These are phyloP conservation scores for Xestia c-nigrum DNA, from an alignment of 2,888 invertebrate species.

Conservation along the genomic window DNA sequence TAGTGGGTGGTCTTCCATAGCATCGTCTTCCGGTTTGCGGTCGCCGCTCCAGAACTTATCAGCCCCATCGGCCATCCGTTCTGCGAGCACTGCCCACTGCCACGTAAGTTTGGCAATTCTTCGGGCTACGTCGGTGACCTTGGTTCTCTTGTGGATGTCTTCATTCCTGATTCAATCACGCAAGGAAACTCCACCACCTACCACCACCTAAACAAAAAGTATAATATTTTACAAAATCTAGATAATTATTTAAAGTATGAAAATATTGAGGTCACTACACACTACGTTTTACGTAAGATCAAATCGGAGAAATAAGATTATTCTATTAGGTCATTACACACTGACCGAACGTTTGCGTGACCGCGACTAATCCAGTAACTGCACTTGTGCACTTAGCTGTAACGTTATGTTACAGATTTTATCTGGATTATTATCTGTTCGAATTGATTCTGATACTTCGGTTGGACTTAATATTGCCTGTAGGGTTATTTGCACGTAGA, in stretches of 20 bases:
- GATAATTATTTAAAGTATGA: conserved; percentile 15
- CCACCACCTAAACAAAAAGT: no score
- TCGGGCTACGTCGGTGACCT: no score
- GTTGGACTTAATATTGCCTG: not conserved
- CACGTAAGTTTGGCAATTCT: no score
- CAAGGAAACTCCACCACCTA: no score
- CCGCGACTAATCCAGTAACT: conserved; percentile 46
- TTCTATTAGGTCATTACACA: conserved; percentile 21
- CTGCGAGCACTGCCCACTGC: no score
- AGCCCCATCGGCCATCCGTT: no score
- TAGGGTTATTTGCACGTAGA: not conserved
- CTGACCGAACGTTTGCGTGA: conserved; percentile 40
- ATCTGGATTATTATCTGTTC: not conserved
- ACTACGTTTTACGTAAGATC: conserved; percentile 38
- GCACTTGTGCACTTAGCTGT: conserved; percentile 5
- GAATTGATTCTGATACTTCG: not conserved
- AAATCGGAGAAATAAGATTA: conserved; percentile 30
- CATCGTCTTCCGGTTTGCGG: no score
- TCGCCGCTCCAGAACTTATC: no score
- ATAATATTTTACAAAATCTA: not conserved
- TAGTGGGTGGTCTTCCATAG: no score
- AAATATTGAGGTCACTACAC: conserved; percentile 17
- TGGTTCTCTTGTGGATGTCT: no score
- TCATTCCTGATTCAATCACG: no score
- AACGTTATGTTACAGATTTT: conserved; percentile 21